These are phyloP conservation scores for Distichodus sexfasciatus DNA, from an alignment of 2,797 vertebrate genomes.

Conservation along the genomic window DNA sequence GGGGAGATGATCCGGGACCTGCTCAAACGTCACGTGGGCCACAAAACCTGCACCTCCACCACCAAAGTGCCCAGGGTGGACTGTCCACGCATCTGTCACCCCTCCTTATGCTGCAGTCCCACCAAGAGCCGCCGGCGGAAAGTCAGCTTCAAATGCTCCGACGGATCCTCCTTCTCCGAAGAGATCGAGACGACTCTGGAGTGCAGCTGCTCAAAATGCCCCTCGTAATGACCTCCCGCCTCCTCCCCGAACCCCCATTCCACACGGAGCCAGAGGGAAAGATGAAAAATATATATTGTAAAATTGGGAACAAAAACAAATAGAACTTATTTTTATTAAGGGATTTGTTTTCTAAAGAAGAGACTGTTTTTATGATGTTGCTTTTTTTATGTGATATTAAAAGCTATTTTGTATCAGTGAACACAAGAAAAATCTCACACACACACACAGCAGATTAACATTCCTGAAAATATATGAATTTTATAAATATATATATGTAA, in stretches of 20 bases:
- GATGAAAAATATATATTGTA: slow-evolving; percentile 99
- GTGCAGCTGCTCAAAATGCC: slow-evolving; percentile 88
- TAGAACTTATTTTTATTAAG: slow-evolving; percentile 99
- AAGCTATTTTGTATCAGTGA: slow-evolving; percentile 86
- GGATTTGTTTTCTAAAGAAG: slow-evolving; percentile 78
- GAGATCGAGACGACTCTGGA: slow-evolving; percentile 91
- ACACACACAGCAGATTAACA: slow-evolving; percentile 81
- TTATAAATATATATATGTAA: slow-evolving; percentile 79
- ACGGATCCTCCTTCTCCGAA: slow-evolving; percentile 88
- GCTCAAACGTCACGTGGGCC: slow-evolving; percentile 84
- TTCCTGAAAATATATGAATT: slow-evolving; percentile 85
- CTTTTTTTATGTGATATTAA: slow-evolving; percentile 92
- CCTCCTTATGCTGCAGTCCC: slow-evolving; percentile 84
- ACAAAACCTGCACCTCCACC: slow-evolving; percentile 81
- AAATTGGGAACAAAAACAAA: slow-evolving; percentile 86
- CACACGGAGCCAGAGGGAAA: slow-evolving; percentile 74
- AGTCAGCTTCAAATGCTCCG: slow-evolving; percentile 88
- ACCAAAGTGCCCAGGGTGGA: slow-evolving; percentile 85
- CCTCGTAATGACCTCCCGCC: slow-evolving; percentile 70
- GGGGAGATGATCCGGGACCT: slow-evolving; percentile 87
- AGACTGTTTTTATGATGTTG: slow-evolving; percentile 76
- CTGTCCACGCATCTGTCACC: slow-evolving; percentile 81
- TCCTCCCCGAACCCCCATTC: slow-evolving; percentile 2
- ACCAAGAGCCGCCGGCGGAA: slow-evolving; percentile 88
- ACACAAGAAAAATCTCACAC: slow-evolving; percentile 34